Evolutionary conservation across 2,797 vertebrate species (phyloP).

Genomic region (Lepus townsendii): DNA sequence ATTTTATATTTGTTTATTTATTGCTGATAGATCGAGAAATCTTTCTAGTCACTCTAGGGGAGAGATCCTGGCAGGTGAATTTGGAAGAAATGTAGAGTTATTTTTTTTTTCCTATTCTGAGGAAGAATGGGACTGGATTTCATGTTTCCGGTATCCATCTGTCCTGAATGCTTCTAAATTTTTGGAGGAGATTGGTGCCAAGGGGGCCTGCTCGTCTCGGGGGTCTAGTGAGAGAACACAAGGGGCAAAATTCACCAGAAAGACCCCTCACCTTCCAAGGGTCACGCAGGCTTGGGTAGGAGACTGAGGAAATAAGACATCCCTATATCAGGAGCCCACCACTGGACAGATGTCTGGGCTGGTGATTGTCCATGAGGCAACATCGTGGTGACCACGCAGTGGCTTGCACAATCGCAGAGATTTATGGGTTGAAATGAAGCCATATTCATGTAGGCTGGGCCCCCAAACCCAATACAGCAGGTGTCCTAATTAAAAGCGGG

Average conservation of each 20-base stretch:
- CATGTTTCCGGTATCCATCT: neutral
- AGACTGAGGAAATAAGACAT: neutral
- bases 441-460: neutral
- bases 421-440: neutral
- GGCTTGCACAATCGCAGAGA: neutral
- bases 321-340: neutral
- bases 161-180: neutral
- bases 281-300: neutral
- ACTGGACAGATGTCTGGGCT: fast-evolving
- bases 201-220: neutral
- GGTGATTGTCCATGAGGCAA: neutral
- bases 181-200: neutral
- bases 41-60: slow-evolving; percentile 4
- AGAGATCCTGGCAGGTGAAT: neutral
- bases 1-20: neutral
- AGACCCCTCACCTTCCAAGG: neutral
- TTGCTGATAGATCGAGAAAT: neutral
- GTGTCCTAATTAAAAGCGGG: neutral
- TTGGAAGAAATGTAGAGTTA: neutral
- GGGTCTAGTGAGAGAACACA: neutral
- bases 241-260: neutral
- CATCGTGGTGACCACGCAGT: neutral
- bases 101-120: neutral
- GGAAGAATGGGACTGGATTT: neutral
- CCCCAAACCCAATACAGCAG: neutral